phyloP scores from a whole-genome alignment of 2,888 invertebrate genomes.

The Poecilus cupreus region DNA sequence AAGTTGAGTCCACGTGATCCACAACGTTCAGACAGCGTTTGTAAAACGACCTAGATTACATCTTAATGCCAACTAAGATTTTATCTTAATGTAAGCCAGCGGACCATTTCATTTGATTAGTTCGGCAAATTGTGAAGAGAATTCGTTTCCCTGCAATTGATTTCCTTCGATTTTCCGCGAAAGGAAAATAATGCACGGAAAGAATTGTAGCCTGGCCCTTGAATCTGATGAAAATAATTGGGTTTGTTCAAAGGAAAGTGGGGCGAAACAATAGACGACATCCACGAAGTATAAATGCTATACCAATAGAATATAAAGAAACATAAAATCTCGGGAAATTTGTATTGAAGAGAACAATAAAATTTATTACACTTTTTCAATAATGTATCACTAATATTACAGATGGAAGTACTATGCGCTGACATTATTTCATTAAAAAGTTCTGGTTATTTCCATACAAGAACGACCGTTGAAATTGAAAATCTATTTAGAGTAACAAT shows the following conservation, averaged over 20 bases:
- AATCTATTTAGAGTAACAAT: conserved; percentile 27
- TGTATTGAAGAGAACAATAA: conserved; percentile 32
- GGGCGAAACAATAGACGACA: conserved; percentile 23
- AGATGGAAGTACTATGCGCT: too few relatives aligned
- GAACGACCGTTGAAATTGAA: background rate
- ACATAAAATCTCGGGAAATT: conserved; percentile 26
- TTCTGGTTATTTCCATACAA: too few relatives aligned
- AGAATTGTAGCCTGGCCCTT: conserved; percentile 42
- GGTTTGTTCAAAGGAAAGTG: conserved; percentile 36
- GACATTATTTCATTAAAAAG: too few relatives aligned
- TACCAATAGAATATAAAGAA: conserved; percentile 1
- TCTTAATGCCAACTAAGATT: conserved; percentile 63
- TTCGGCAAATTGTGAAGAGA: conserved; percentile 63
- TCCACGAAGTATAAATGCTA: background rate
- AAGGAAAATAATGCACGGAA: conserved; percentile 53
- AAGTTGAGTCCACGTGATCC: conserved; percentile 28
- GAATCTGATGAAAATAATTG: conserved; percentile 55
- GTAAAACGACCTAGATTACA: conserved; percentile 61
- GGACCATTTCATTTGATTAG: conserved; percentile 63
- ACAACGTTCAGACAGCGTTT: conserved; percentile 41
- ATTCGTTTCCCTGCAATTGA: conserved; percentile 59
- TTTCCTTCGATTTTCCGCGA: conserved; percentile 53
- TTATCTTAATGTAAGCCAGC: conserved; percentile 63
- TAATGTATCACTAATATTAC: too few relatives aligned
- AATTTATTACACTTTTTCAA: background rate